Conservation (phyloP, 2,113 vertebrate genomes). For the Microcebus murinus region DNA sequence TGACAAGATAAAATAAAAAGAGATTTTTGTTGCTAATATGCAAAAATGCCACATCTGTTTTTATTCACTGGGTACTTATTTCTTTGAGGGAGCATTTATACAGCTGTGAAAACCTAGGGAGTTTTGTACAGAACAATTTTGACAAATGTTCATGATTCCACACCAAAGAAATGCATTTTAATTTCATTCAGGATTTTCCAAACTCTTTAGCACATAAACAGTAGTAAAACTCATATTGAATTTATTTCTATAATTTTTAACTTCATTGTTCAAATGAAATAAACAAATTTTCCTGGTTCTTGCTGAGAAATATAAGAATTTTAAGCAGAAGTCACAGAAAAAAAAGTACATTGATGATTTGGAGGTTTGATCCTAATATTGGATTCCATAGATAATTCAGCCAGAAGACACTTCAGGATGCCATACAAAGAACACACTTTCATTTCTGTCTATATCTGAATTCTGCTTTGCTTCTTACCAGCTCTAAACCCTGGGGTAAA, state of each 20-base stretch:
- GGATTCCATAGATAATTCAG: background rate
- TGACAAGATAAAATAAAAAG: slow-evolving; percentile 52
- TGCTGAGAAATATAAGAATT: background rate
- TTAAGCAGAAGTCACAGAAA: background rate
- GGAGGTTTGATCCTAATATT: background rate
- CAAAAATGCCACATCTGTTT: slow-evolving; percentile 74
- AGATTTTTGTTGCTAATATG: slow-evolving; percentile 68
- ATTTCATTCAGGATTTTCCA: slow-evolving; percentile 73
- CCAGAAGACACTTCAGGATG: background rate
- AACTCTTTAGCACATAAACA: slow-evolving; percentile 59
- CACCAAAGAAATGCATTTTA: slow-evolving; percentile 67
- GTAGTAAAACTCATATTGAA: slow-evolving; percentile 61
- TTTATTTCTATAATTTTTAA: slow-evolving; percentile 63
- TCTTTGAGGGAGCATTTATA: slow-evolving; percentile 68
- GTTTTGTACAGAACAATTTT: slow-evolving; percentile 74
- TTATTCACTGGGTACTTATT: slow-evolving; percentile 69
- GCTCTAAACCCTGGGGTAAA: background rate
- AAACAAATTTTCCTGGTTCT: slow-evolving; percentile 7
- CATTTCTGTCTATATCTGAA: background rate
- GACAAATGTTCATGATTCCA: slow-evolving; percentile 77
- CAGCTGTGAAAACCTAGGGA: slow-evolving; percentile 76
- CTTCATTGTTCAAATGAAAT: slow-evolving; percentile 8
- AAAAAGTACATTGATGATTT: background rate
- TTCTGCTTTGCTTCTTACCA: background rate
- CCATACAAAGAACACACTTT: background rate